Evolutionary conservation across 2,797 vertebrate species (phyloP).

Genomic region (Carcharodon carcharias): DNA sequence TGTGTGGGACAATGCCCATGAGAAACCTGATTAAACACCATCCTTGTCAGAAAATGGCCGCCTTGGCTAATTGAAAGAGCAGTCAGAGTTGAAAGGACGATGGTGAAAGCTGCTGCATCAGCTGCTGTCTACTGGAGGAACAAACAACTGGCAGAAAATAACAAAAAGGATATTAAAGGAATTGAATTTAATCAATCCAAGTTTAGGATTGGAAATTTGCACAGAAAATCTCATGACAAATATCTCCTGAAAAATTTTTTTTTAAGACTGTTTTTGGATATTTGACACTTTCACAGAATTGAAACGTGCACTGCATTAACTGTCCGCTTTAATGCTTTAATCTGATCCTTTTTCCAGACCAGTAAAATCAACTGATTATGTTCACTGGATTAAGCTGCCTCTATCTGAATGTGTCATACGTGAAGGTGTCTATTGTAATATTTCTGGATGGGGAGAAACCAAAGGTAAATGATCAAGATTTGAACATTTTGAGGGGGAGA

Average conservation of each 20-base stretch:
- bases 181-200: background rate
- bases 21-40: background rate
- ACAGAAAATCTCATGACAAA: background rate
- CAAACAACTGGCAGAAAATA: background rate
- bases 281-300: background rate
- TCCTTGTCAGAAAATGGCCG: background rate
- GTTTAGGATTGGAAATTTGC: background rate
- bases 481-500: background rate
- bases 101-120: background rate
- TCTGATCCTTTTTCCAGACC: constrained; percentile 60
- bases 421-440: constrained; percentile 80
- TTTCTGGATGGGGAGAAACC: constrained; percentile 96
- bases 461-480: constrained; percentile 68
- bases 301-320: background rate
- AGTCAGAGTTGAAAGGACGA: background rate
- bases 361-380: constrained; percentile 72
- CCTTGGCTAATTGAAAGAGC: background rate
- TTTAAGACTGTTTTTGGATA: background rate
- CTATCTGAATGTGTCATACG: constrained; percentile 85
- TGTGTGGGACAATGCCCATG: background rate
- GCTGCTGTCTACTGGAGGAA: background rate
- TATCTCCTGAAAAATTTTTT: background rate
- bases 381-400: constrained; percentile 80
- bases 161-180: background rate
- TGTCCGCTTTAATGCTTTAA: background rate